Evolutionary conservation across 2,797 vertebrate genomes (phyloP).

Genomic region (Acipenser ruthenus): DNA sequence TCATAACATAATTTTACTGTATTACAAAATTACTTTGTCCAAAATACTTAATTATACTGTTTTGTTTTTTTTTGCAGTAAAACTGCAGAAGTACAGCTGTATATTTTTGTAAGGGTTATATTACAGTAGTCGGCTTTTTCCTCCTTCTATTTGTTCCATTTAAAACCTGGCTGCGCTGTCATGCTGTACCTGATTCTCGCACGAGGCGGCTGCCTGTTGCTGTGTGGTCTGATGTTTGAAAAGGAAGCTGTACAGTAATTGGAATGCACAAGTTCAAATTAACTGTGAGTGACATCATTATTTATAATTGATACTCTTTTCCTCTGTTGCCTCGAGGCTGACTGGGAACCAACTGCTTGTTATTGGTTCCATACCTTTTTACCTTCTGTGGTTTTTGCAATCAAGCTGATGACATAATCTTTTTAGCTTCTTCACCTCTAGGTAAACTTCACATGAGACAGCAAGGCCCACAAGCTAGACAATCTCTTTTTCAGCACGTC

Average conservation of each 20-base stretch:
- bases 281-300: slow-evolving; percentile 33
- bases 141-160: slow-evolving; percentile 11
- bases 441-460: neutral
- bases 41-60: no score
- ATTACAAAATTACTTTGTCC: no score
- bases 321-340: slow-evolving; percentile 21
- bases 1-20: no score
- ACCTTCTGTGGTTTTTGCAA: slow-evolving; percentile 10
- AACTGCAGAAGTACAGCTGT: no score
- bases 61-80: no score
- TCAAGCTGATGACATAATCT: slow-evolving; percentile 1
- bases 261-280: slow-evolving; percentile 21
- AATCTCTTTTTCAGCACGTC: neutral
- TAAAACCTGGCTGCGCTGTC: slow-evolving; percentile 10
- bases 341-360: slow-evolving; percentile 15
- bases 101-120: slow-evolving; percentile 8
- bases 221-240: slow-evolving; percentile 14
- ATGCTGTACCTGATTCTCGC: slow-evolving; percentile 9
- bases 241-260: slow-evolving; percentile 14
- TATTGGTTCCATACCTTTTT: slow-evolving; percentile 21
- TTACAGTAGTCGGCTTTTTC: slow-evolving; percentile 6
- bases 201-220: slow-evolving; percentile 11
- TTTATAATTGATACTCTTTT: slow-evolving; percentile 34
- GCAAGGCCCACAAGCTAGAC: neutral
- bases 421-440: neutral